These are phyloP conservation scores for Cyprinodon tularosa DNA, from an alignment of 2,113 vertebrate genomes.

Conservation along the genomic window DNA sequence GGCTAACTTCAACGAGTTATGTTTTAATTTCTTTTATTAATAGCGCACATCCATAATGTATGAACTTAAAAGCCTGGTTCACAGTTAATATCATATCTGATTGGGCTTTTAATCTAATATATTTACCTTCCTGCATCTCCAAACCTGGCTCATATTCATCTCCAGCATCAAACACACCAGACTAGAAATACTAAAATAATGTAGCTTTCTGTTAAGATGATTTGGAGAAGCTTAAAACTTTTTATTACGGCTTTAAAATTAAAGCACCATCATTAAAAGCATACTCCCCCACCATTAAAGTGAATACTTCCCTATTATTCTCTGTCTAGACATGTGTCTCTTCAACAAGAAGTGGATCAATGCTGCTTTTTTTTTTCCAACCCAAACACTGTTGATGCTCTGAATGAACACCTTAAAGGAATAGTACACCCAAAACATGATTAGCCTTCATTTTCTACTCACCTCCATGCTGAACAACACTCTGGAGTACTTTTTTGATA, in stretches of 20 bases:
- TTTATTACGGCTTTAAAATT: not conserved
- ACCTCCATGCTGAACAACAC: too few species aligned
- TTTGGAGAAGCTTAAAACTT: not conserved
- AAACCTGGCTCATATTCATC: constrained; percentile 4
- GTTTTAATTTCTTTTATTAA: not conserved
- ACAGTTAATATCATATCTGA: not conserved
- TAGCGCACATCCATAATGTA: not conserved
- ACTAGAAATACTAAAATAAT: not conserved
- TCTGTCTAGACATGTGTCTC: not conserved
- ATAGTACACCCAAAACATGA: too few species aligned
- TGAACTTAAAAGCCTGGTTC: not conserved
- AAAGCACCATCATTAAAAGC: not conserved
- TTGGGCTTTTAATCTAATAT: constrained; percentile 8
- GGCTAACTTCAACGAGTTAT: not conserved
- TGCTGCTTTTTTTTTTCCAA: not conserved
- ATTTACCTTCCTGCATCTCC: constrained; percentile 35
- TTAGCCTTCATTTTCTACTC: too few species aligned
- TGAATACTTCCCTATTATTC: not conserved
- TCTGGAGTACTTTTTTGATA: too few species aligned
- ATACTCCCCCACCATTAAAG: too few species aligned
- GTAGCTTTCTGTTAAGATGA: not conserved
- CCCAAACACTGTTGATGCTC: not conserved
- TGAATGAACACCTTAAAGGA: constrained; percentile 9
- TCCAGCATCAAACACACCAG: not conserved
- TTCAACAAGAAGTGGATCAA: not conserved